These are phyloP conservation scores for Macropus fuliginosus DNA, from an alignment of 2,797 vertebrate species.

Conservation along the genomic window DNA sequence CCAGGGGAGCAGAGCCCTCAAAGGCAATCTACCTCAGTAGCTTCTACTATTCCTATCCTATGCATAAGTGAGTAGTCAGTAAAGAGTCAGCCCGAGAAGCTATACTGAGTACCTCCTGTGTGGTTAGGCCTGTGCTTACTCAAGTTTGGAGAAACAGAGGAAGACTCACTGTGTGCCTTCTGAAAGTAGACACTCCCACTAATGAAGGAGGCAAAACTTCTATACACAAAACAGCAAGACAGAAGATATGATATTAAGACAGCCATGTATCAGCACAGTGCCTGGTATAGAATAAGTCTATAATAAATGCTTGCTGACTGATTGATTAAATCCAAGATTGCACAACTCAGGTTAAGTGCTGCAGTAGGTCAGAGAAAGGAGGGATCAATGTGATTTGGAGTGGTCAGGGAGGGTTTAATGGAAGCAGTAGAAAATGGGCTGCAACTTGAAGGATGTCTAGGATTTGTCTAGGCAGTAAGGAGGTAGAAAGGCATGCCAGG, in stretches of 20 bases:
- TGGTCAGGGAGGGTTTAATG: not conserved
- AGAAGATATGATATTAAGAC: not conserved
- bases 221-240: not conserved
- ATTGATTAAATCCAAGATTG: not conserved
- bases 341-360: not conserved
- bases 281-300: not conserved
- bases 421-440: not conserved
- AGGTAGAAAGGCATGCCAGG: not conserved
- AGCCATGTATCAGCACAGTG: not conserved
- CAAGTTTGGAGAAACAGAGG: not conserved
- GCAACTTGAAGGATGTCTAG: not conserved
- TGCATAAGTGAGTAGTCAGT: not conserved
- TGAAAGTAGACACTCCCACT: not conserved
- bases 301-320: not conserved
- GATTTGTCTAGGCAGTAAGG: not conserved
- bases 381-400: not conserved
- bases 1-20: not conserved
- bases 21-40: not conserved
- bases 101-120: not conserved
- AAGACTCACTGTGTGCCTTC: not conserved
- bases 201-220: not conserved
- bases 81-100: not conserved
- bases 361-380: not conserved
- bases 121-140: not conserved
- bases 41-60: not conserved